These are phyloP conservation scores for Tachuris rubrigastra DNA, from an alignment of 2,113 vertebrate genomes.

Conservation along the genomic window DNA sequence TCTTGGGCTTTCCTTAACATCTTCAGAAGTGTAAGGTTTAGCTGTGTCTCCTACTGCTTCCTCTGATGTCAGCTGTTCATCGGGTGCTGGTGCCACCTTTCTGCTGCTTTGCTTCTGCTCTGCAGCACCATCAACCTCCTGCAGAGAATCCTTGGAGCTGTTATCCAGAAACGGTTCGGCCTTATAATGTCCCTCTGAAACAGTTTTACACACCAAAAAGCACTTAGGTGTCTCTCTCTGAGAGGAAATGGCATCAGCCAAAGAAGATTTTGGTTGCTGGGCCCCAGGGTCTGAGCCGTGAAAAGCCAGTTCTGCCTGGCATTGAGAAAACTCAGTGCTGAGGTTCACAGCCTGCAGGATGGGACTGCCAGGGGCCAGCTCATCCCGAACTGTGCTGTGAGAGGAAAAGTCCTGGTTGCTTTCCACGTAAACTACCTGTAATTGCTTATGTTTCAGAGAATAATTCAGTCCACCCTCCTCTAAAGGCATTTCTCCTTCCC, in stretches of 20 bases:
- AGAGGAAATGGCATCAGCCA: background rate
- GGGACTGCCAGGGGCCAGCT: background rate
- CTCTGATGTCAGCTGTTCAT: background rate
- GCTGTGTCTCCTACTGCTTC: background rate
- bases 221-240: conserved; percentile 9
- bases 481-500: background rate
- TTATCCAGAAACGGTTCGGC: background rate
- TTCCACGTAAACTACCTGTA: background rate
- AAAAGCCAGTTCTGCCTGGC: background rate
- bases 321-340: background rate
- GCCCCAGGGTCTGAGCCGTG: background rate
- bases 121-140: background rate
- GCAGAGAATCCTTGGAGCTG: background rate
- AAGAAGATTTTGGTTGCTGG: background rate
- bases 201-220: conserved; percentile 45
- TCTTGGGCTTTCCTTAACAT: background rate
- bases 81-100: background rate
- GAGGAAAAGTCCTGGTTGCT: background rate
- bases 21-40: background rate
- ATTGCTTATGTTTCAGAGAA: background rate
- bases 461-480: background rate
- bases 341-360: background rate
- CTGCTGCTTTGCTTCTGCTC: background rate
- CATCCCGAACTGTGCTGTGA: background rate
- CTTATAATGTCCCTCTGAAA: conserved; percentile 49